Percentiles rank a stretch among this genome's conserved stretches.
Conservation (phyloP, 1,140 invertebrate species). For the Ditylenchus dipsaci region DNA sequence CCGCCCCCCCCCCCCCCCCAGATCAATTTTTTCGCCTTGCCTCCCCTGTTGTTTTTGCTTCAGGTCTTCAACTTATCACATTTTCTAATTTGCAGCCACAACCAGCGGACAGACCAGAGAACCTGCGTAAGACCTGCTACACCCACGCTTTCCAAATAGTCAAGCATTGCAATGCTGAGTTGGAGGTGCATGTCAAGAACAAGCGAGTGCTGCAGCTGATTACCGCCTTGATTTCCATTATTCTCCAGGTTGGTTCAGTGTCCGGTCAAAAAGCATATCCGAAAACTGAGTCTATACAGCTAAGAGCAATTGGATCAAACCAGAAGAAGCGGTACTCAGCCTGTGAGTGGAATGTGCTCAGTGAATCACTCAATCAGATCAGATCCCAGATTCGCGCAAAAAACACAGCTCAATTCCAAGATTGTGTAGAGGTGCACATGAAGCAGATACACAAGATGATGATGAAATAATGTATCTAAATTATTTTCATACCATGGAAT, state of each 20-base stretch:
- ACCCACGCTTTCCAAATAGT: constrained; percentile 44
- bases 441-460: constrained; percentile 37
- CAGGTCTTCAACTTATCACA: too few species aligned
- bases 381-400: constrained; percentile 25
- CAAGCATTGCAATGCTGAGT: constrained; percentile 39
- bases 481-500: too few species aligned
- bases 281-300: constrained; percentile 19
- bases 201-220: constrained; percentile 36
- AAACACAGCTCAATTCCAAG: constrained; percentile 37
- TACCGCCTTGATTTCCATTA: constrained; percentile 30
- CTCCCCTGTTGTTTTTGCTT: too few species aligned
- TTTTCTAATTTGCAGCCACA: constrained; percentile 10
- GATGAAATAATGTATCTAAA: constrained; percentile 2
- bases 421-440: constrained; percentile 44
- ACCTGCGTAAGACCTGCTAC: constrained; percentile 30
- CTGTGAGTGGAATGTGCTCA: constrained; percentile 40
- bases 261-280: neutral
- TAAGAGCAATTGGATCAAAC: constrained; percentile 26
- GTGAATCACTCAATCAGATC: constrained; percentile 42
- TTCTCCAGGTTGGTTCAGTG: constrained; percentile 25
- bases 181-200: constrained; percentile 33
- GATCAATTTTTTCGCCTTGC: too few species aligned
- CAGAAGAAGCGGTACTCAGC: constrained; percentile 35
- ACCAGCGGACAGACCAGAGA: constrained; percentile 32
- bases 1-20: too few species aligned